Base-by-base conservation (phyloP, 2,888 invertebrate genomes). In the Bimastos eiseni region DNA sequence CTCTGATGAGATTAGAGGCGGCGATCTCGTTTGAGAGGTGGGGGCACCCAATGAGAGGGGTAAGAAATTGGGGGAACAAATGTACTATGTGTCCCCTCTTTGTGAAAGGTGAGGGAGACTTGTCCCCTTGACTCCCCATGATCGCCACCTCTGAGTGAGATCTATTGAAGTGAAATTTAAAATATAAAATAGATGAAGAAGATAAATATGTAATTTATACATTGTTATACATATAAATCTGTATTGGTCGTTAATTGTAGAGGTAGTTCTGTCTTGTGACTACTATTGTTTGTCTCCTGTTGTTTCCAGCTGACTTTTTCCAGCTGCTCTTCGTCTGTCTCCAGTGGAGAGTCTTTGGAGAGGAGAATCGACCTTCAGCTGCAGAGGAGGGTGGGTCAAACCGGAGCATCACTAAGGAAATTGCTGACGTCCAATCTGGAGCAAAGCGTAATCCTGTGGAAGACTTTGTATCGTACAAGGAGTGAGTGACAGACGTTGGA, bases 261-360 rank as follows among this genome's bases (percentile, higher is more conserved):
- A 30, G 8, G 70, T 70, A n/a, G 13, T 30, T 70, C 30, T 70
- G n/a, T n/a, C n/a, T 15, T 70, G 13, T 19, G 70, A 70, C n/a
- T 70, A 70, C n/a, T 17, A 70, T 70, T n/a, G 70, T 30, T 86
- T 41, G 37, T 38, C 37, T 41, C 30, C 37, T 41, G 41, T 38
- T 41, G 33, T 70, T 94, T 93, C 49, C 94, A 95, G 96, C 96
- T 94, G 99, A 99, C 95, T 98, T 98, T 94, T 96, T 98, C 93
- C 96, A 98, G 37, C 95, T 99, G 34, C 94, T 99, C 91, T 97
- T 98, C 94, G 97, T 98, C 44, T 97, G 97, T 92, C 96, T 98
- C 1, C 99, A 99, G 95, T 96, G 97, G 94, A 95, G 97, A 41
- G 98, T 98, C 90, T 99, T 99, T 95, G 95, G 96, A 34, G 96